Conservation (phyloP, 2,113 vertebrate species). For the Neotoma lepida region DNA sequence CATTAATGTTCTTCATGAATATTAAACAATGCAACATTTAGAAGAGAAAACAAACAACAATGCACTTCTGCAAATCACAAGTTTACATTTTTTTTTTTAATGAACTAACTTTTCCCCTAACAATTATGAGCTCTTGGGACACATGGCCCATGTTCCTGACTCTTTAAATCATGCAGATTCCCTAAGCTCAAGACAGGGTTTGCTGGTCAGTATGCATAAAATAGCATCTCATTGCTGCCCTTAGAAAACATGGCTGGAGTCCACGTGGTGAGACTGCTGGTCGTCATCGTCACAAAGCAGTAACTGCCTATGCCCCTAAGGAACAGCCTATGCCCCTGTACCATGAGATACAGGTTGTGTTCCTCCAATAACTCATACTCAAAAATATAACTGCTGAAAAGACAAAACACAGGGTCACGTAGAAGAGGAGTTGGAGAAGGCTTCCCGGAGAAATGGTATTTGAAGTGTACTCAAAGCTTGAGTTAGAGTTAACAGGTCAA, state of each 20-base stretch:
- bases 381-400: neutral
- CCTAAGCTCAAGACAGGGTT: neutral
- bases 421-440: neutral
- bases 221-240: neutral
- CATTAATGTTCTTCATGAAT: neutral
- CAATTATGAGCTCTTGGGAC: neutral
- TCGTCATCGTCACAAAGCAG: neutral
- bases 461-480: neutral
- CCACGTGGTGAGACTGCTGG: neutral
- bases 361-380: neutral
- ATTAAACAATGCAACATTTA: neutral
- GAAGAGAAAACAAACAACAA: neutral
- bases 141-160: neutral
- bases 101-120: neutral
- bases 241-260: neutral
- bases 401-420: neutral
- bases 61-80: slow-evolving; percentile 9
- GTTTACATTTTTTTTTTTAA: neutral
- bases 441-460: neutral
- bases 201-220: neutral
- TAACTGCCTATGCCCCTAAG: neutral
- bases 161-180: neutral
- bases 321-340: too few relatives aligned
- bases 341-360: neutral
- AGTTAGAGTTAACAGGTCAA: neutral